These are phyloP conservation scores for Epirrhoe tristata DNA, from an alignment of 2,888 invertebrate genomes.

Conservation along the genomic window DNA sequence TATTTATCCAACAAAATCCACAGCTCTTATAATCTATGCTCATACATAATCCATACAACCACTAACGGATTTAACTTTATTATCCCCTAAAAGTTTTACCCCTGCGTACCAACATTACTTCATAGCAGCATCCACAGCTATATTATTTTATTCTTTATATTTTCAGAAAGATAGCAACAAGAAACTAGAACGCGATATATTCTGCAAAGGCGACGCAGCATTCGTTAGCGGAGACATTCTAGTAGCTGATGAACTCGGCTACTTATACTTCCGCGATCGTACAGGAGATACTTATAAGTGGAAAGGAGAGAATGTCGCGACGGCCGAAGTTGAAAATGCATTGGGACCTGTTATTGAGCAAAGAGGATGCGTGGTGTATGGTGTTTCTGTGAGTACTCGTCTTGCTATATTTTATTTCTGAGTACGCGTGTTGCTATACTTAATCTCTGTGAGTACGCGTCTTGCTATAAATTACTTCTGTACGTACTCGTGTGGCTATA, in stretches of 20 bases:
- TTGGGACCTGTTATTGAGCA: constrained; percentile 91
- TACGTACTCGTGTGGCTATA: no score
- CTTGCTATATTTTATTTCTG: not conserved
- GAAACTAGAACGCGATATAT: constrained; percentile 93
- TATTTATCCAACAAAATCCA: no score
- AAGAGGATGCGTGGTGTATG: constrained; percentile 94
- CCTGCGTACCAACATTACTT: no score
- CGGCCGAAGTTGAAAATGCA: constrained; percentile 97
- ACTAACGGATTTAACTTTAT: no score
- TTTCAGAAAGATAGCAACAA: constrained; percentile 90
- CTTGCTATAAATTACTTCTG: no score
- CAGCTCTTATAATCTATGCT: no score
- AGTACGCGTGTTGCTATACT: no score
- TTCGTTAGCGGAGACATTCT: constrained; percentile 97
- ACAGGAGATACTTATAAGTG: constrained; percentile 94
- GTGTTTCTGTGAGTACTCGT: constrained; percentile 90
- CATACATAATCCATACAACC: no score
- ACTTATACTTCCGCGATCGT: constrained; percentile 96
- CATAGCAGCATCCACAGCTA: no score
- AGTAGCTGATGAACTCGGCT: constrained; percentile 96
- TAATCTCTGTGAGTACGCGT: no score
- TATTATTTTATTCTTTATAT: not conserved
- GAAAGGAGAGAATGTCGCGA: constrained; percentile 99
- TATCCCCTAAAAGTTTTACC: no score
- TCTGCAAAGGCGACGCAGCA: constrained; percentile 93